Evolutionary conservation across 2,113 vertebrate genomes (phyloP), one percentile per base, ranked within the genome.

Genomic region (Falcunculus frontatus): DNA sequence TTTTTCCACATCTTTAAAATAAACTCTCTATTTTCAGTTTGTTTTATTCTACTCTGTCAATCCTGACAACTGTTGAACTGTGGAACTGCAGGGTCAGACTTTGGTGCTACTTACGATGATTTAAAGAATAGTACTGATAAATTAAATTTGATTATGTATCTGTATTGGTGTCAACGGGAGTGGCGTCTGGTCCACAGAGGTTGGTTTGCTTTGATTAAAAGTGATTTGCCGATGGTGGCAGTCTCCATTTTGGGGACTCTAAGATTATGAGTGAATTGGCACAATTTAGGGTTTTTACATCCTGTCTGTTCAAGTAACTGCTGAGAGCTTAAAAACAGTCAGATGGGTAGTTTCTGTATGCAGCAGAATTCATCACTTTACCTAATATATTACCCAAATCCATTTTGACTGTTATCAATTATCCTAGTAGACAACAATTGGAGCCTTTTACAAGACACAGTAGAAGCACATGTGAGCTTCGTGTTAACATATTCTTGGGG

Each of bases 401-500:
- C 37, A 29, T 65, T 96, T 97, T 83, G 41, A 73, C 84, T 94
- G 62, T 87, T 93, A 72, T 92, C 63, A 78, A 7, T 92, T 90
- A 86, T 89, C 57, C 81, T 90, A n/a, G 70, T 75, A 89, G 76
- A 62, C 60, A 93, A 82, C 57, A 93, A 17, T 4, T 79, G 78
- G 56, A 33, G 72, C 25, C 25, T 76, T 95, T 95, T 95, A 84
- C 35, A 72, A 81, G 76, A 55, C 4, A 10, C 52, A 89, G 42
- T 87, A 56, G 76, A 78, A 94, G 75, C 55, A 67, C 16, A 21
- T 37, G 29, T 72, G 70, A 93, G 82, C 32, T 90, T 95, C 82
- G 50, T 94, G 46, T 85, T 96, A 92, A 81, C 76, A 76, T 92
- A 55, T 95, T 95, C 67, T 94, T 86, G 67, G 84, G 63, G 76